A percentile compares a stretch with the other conserved stretches of the same genome.
These are phyloP conservation scores for Macropis europaea DNA, from an alignment of 2,888 invertebrate species.

Conservation along the genomic window DNA sequence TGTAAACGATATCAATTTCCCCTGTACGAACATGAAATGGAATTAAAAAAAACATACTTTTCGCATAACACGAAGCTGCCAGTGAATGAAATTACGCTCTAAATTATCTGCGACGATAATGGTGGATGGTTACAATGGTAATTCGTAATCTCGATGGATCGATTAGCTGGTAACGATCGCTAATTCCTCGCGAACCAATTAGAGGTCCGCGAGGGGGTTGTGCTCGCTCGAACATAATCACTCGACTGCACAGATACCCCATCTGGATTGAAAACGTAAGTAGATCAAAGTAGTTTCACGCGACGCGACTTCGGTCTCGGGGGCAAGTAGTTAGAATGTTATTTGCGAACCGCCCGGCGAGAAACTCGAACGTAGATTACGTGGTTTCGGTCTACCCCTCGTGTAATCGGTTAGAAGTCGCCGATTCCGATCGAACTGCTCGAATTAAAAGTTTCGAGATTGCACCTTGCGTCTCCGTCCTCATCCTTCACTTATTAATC, in stretches of 20 bases:
- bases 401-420: neutral
- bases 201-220: no score
- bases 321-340: slow-evolving; percentile 23
- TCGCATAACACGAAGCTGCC: no score
- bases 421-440: slow-evolving; percentile 3
- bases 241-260: slow-evolving; percentile 10
- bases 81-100: no score
- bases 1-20: no score
- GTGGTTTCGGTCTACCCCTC: slow-evolving; percentile 12
- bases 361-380: slow-evolving; percentile 35
- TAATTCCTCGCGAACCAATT: slow-evolving; percentile 66
- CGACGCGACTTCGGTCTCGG: slow-evolving; percentile 10
- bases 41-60: no score
- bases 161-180: slow-evolving; percentile 64
- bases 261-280: slow-evolving; percentile 32
- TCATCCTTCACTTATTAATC: no score
- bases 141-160: slow-evolving; percentile 49
- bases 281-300: slow-evolving; percentile 57
- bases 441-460: slow-evolving; percentile 19
- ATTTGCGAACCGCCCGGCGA: slow-evolving; percentile 10
- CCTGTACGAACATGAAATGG: no score
- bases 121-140: slow-evolving; percentile 39
- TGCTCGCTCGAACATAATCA: slow-evolving; percentile 2
- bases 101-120: slow-evolving; percentile 32
- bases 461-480: no score